A percentile compares a stretch with the other conserved stretches of the same genome.
phyloP scores from a whole-genome alignment of 2,113 vertebrate species.

The Oncorhynchus nerka region DNA sequence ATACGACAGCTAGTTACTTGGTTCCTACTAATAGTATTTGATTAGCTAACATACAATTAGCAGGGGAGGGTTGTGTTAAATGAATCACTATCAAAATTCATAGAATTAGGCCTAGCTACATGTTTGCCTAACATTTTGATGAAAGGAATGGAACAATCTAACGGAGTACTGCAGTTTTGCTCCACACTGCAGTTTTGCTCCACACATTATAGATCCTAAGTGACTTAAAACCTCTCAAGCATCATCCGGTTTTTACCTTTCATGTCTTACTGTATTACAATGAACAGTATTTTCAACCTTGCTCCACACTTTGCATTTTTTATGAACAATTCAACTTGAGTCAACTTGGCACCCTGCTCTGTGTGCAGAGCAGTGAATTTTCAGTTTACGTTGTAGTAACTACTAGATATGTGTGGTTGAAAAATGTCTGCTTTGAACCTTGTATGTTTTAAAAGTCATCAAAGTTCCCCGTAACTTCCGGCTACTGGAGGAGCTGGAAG shows the following conservation, averaged over 20 bases:
- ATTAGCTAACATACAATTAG: no score
- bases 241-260: background rate
- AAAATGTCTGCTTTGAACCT: background rate
- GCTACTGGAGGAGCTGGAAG: conserved; percentile 97
- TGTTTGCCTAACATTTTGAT: background rate
- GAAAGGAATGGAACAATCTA: background rate
- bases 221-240: background rate
- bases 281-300: no score
- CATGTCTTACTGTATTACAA: no score
- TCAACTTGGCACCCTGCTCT: no score
- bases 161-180: background rate
- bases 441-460: conserved; percentile 71
- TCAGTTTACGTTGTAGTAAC: no score
- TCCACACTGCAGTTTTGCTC: background rate
- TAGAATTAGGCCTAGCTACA: background rate
- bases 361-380: no score
- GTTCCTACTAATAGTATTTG: no score
- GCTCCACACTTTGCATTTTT: background rate
- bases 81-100: background rate
- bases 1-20: no score
- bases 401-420: background rate
- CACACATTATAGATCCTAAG: background rate
- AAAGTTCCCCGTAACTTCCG: conserved; percentile 98
- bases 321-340: background rate
- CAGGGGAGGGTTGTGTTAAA: no score